Base-by-base conservation (phyloP, 2,113 vertebrate species). In the Heloderma charlesbogerti region DNA sequence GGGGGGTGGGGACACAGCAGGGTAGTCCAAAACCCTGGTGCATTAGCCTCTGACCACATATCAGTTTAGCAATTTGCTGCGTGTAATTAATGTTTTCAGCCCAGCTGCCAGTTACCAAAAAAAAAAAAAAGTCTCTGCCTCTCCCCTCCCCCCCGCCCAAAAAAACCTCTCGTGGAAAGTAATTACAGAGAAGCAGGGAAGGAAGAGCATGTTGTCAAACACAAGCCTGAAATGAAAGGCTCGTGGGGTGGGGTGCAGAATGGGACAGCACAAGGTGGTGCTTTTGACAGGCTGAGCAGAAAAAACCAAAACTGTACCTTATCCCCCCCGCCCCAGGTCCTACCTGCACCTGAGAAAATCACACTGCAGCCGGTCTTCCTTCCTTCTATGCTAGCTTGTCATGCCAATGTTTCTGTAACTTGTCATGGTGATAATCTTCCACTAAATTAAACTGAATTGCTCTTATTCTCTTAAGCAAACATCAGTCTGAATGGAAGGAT, bases 1-100 rank as follows among this genome's bases (percentile, higher is more conserved):
- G 67, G 63, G 2, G 0, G 13, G 45, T 2, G 0, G 16, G 1
- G 0, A 1, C 45, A 1, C 75, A 40, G 1, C 0, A 5, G 7
- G 25, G 1, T 1, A 8, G n/a, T 3, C 0, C 6, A 43, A 25
- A 2, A 45, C 16, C 0, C 78, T 40, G 37, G 86, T 71, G 45
- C 69, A 13, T 71, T 1, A 0, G 7, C 3, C 10, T 34, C 9
- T 72, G 25, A 57, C 18, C 63, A 31, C 1, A 6, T 20, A 40
- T 34, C 71, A 51, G 34, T 69, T 45, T 91, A n/a, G 25, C 16
- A 34, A 84, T 45, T 91, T 83, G 37, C 2, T 80, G 40, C 22
- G n/a, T 89, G 77, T 43, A 77, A 90, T 89, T 71, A 89, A 89
- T 16, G 27, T 81, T 7, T 8, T 34, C 51, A 18, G 40, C 60